phyloP scores from a whole-genome alignment of 2,797 vertebrate species.

The Halcyon chelicuti region DNA sequence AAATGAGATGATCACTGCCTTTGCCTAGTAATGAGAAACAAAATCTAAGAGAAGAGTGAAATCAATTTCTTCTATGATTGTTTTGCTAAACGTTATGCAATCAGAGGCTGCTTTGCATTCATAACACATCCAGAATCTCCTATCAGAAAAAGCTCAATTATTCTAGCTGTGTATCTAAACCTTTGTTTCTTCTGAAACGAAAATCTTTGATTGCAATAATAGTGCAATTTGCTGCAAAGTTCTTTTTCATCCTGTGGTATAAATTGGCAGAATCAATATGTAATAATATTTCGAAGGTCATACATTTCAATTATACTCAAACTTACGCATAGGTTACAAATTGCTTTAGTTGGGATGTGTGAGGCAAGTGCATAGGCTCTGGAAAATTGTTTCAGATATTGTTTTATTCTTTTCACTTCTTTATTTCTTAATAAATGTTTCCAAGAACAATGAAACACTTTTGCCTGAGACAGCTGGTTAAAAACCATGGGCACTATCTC shows the following conservation, averaged over 20 bases:
- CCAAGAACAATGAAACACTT: not conserved
- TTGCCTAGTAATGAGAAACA: not conserved
- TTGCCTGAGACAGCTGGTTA: not conserved
- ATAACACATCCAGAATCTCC: not conserved
- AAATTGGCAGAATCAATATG: conserved; percentile 48
- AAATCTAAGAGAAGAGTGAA: conserved; percentile 5
- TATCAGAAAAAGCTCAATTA: not conserved
- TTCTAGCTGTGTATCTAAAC: not conserved
- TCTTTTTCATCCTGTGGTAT: conserved; percentile 14
- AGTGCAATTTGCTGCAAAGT: conserved; percentile 41
- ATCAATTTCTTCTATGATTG: conserved; percentile 19
- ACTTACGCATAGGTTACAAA: not conserved
- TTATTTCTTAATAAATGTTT: conserved; percentile 21
- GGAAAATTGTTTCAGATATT: conserved; percentile 5
- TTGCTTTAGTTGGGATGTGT: not conserved
- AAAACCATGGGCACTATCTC: not conserved
- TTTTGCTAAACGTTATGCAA: conserved; percentile 1
- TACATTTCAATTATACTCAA: conserved; percentile 31
- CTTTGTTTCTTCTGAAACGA: conserved; percentile 26
- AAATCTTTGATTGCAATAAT: conserved; percentile 12
- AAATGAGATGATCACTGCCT: not conserved
- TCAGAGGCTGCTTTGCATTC: not conserved
- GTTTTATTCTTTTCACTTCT: not conserved
- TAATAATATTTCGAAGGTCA: conserved; percentile 48
- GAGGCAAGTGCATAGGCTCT: not conserved